Base-by-base conservation (phyloP, 2,797 vertebrate species). In the Hozukius guyotensis region DNA sequence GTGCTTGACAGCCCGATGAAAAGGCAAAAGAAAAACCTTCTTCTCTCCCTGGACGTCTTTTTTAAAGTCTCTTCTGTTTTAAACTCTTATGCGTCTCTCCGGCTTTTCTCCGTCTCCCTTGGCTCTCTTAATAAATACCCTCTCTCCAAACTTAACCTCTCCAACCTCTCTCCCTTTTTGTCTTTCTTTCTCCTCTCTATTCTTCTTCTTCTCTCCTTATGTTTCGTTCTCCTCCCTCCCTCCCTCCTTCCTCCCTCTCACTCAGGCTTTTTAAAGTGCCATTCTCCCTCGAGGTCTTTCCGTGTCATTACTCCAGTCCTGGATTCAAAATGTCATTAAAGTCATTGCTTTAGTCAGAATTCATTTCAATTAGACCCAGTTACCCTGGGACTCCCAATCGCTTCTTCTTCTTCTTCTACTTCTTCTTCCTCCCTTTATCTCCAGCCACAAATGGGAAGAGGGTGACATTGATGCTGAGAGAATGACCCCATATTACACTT, bases 241-340 rank as follows among this genome's bases (percentile, higher is more conserved):
- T 38, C 13, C 52, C 22, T 42, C n/a, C 56, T 66, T 53, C 52
- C 73, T 55, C 34, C 22, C 63, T 52, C 61, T 75, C 56, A 52
- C 71, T 65, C 60, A 1, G 6, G 49, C 75, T 91, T 86, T 86
- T 87, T 88, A 88, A 91, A 93, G 89, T 85, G 85, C 38, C 66
- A 4, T 55, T 76, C 74, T 87, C 90, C 92, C 89, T 36, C 20
- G 1, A 77, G 90, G 83, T 53, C 67, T 81, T 69, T 90, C 89
- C 29, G 76, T 93, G 93, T 94, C 93, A 94, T 94, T 93, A 93
- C 88, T 92, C 69, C 85, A 93, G 92, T 93, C 88, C 89, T 83
- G 89, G 84, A 92, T 93, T 93, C 91, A 81, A 93, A 92, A 94
- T 92, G 93, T 93, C 93, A 93, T 94, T 93, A 92, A 89, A 93